Percentiles rank a stretch among this genome's conserved stretches.
These are phyloP conservation scores for Oreochromis niloticus DNA, from an alignment of 2,113 vertebrate genomes.

Conservation along the genomic window DNA sequence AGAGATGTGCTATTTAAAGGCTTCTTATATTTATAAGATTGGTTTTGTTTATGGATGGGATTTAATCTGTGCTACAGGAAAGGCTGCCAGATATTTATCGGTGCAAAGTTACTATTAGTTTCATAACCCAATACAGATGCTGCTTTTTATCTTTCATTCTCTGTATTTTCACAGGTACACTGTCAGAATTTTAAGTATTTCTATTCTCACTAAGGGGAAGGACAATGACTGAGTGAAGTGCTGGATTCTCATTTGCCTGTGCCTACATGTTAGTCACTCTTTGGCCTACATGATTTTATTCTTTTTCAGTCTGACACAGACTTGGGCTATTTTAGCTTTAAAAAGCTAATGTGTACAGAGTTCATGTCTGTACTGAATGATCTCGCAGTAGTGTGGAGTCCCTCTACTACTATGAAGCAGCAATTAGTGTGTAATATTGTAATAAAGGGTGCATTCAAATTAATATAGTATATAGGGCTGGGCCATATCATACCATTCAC, in stretches of 20 bases:
- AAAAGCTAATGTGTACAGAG: neutral
- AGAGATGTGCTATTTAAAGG: neutral
- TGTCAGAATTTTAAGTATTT: neutral
- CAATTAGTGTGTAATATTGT: neutral
- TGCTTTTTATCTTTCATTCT: neutral
- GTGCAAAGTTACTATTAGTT: neutral
- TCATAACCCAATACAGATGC: neutral
- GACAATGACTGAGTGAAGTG: neutral
- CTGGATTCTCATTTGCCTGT: neutral
- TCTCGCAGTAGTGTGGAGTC: neutral
- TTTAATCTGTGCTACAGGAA: neutral
- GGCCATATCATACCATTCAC: no score
- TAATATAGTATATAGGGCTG: neutral
- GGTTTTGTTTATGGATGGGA: neutral
- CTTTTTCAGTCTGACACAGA: constrained; percentile 20
- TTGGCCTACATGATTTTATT: constrained; percentile 41
- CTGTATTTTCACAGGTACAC: neutral
- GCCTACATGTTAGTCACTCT: constrained; percentile 2
- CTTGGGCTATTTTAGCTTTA: neutral
- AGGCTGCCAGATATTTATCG: neutral
- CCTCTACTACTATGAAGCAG: neutral
- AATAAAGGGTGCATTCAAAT: neutral
- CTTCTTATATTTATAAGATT: neutral
- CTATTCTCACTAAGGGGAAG: neutral
- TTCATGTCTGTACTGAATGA: neutral